Conservation (phyloP, 2,797 vertebrate species). For the Esox lucius region DNA sequence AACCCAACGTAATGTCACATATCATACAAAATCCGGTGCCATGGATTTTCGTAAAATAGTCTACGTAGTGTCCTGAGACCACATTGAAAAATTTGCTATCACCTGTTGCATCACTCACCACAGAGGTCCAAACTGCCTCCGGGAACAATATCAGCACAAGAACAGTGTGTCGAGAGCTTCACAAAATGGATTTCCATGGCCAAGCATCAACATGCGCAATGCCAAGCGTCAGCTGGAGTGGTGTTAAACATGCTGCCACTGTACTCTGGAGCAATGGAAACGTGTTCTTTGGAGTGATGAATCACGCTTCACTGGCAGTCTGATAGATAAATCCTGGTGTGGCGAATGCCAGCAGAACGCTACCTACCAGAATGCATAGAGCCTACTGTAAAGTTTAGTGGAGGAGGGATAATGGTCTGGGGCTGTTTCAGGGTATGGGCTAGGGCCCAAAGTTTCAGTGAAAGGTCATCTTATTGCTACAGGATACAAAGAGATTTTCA, state of each 20-base stretch:
- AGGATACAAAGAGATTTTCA: neutral
- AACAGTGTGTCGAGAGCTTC: neutral
- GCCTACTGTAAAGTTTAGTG: too few species aligned
- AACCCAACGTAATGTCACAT: too few species aligned
- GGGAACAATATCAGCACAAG: neutral
- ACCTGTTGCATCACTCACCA: neutral
- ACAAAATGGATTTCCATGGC: neutral
- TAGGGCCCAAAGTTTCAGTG: neutral
- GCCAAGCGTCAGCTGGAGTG: neutral
- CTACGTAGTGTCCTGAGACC: too few species aligned
- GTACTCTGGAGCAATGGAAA: neutral
- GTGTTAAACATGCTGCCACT: neutral
- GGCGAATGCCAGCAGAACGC: neutral
- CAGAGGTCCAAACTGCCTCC: neutral
- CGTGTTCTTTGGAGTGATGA: neutral
- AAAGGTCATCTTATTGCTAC: neutral
- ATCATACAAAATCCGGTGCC: too few species aligned
- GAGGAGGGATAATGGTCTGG: neutral
- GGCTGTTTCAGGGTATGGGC: neutral
- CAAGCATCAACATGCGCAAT: neutral
- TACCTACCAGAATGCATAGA: too few species aligned
- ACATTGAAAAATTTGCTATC: too few species aligned
- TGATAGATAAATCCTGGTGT: neutral
- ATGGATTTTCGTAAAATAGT: too few species aligned
- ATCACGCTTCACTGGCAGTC: too few species aligned